Conservation (phyloP, 2,113 vertebrate genomes). For the Glaucidium brasilianum region DNA sequence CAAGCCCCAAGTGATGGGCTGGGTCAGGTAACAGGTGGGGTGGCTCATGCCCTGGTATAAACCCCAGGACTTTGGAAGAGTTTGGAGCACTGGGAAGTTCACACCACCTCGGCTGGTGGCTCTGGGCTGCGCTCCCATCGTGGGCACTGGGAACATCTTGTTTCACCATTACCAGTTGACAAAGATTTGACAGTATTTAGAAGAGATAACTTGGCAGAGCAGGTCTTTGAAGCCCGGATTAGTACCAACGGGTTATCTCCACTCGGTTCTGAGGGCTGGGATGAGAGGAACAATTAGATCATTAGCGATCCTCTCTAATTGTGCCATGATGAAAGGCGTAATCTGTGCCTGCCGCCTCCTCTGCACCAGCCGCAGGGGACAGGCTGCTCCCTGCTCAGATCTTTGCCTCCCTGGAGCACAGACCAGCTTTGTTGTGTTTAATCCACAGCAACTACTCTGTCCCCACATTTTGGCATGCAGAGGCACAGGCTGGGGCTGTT, state of each 20-base stretch:
- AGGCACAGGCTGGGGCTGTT: not conserved
- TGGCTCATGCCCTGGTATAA: accelerated
- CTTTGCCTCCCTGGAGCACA: not conserved
- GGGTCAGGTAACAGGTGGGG: not conserved
- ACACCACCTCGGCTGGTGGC: accelerated
- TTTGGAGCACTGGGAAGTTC: accelerated
- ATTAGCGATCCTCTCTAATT: not conserved
- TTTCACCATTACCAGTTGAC: not conserved
- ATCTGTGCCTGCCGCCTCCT: not conserved
- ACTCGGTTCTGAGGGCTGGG: not conserved
- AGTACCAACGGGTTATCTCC: not conserved
- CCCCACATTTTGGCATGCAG: not conserved
- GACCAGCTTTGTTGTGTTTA: not conserved
- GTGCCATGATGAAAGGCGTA: not conserved
- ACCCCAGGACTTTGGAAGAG: not conserved
- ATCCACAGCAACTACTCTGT: not conserved
- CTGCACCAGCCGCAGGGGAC: not conserved
- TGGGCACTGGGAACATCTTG: not conserved
- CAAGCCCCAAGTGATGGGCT: accelerated
- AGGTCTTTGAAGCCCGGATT: not conserved
- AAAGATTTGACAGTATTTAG: not conserved
- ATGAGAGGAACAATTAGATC: not conserved
- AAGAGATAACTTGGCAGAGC: not conserved
- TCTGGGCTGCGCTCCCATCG: not conserved
- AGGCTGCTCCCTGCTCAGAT: not conserved